Base-by-base conservation (phyloP, 2,797 vertebrate genomes). In the Spea hammondii region DNA sequence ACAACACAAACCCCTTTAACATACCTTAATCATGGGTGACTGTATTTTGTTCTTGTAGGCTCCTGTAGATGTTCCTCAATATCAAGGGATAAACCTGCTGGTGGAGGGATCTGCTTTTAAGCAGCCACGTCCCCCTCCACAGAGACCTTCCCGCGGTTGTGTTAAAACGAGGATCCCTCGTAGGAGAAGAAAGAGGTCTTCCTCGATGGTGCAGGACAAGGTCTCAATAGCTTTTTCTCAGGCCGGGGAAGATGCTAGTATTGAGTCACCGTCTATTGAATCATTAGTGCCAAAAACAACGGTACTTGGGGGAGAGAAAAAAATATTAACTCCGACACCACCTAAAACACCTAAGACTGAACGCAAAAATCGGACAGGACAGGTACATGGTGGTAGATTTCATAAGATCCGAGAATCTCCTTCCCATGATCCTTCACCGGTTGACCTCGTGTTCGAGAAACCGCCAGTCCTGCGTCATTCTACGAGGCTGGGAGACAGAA, bases 41-140 rank as follows among this genome's bases (percentile, higher is more conserved):
- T 53, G 10, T 11, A 53, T 53, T 53, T 47, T 72, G 46, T 65
- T 45, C 48, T 14, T 65, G 0, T 83, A 98, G 96, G 89, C 90
- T 7, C 83, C 92, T 0, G 90, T 97, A 71, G 90, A 94, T 4
- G 77, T 92, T 48, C 94, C 94, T 59, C 92, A 90, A 17, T 92
- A 93, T 4, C 12, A 91, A 45, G 95, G 95, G 10, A 88, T 94
- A 70, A 94, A 87, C 84, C 90, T 98, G 71, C 47, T 92, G 70
- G 93, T 99, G 62, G 88, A 95, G 84, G 97, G 97, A 67, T 88
- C 84, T 32, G 86, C 89, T 4, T 85, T 98, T 71, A 92, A 85
- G 86, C 92, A 84, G 62, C 84, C 86, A n/a, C 84, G 17, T 6
- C 59, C 0, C 0, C 4, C 83, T 65, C 71, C 55, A 66, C 74